Evolutionary conservation across 2,797 vertebrate species (phyloP), one percentile per base, ranked within the genome.

Genomic region (Caiman crocodilus): DNA sequence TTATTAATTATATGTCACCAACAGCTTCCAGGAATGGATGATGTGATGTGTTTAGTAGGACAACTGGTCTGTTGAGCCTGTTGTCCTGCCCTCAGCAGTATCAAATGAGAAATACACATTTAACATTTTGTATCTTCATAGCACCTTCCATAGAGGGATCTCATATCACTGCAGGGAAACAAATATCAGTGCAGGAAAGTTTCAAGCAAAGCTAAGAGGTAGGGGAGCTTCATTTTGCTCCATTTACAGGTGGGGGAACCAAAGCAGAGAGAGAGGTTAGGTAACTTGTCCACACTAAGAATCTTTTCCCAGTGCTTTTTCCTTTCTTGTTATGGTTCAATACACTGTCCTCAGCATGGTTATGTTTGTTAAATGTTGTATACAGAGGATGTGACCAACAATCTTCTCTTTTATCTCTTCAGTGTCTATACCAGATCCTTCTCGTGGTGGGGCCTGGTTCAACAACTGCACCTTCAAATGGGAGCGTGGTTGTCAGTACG

Each of bases 391-490:
- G 42, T 50, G 42, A 50, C 42, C 42, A 50, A 50, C 42, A 50
- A 50, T 50, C 42, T 50, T 50, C 42, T 50, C 42, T 50, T 10
- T 50, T 50, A 50, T 50, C 91, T 88, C 65, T 69, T 83, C 79
- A 75, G 97, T 98, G 97, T 95, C 82, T 98, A 23, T 79, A 94
- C 86, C 97, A 97, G 96, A 97, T 78, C 30, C 85, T 98, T 96
- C 95, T 96, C 85, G 93, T 76, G 5, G 92, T 92, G 28, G 30
- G 67, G 50, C 30, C 61, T 18, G 74, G 89, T 74, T 93, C 23
- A 5, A 91, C 88, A 83, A 95, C 88, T 85, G 92, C 76, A 50
- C 97, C 97, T 94, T 97, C 87, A 82, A 98, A 97, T 20, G 59
- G 94, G 4, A 98, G 98, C 71, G 93, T 88, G 14, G 96, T 96